Conservation (phyloP, 2,888 invertebrate species). For the Yponomeuta cagnagella region DNA sequence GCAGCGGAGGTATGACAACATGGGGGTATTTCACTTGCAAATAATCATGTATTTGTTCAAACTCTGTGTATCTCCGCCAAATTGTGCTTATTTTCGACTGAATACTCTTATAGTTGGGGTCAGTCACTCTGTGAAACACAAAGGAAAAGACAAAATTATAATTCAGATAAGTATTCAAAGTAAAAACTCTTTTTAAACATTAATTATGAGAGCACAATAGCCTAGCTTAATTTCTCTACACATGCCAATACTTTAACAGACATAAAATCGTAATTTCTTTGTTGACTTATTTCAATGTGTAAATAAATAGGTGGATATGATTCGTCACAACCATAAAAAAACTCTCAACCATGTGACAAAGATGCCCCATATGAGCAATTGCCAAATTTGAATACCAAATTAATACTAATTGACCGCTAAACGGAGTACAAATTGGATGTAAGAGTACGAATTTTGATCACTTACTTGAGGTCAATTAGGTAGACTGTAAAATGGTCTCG, state of each 20-base stretch:
- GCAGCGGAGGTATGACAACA: slow-evolving; percentile 86
- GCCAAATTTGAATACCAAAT: slow-evolving; percentile 4
- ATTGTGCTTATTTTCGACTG: slow-evolving; percentile 79
- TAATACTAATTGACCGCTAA: neutral
- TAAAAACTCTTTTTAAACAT: too few species aligned
- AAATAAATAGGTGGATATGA: neutral
- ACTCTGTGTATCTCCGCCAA: slow-evolving; percentile 89
- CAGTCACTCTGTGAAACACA: slow-evolving; percentile 75
- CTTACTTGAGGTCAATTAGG: slow-evolving; percentile 86
- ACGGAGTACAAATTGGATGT: neutral
- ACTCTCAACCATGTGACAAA: neutral
- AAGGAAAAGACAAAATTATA: neutral
- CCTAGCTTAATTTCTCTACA: too few species aligned
- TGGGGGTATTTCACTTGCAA: slow-evolving; percentile 87
- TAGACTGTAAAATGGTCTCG: slow-evolving; percentile 87
- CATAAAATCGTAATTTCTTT: too few species aligned
- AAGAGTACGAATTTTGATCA: slow-evolving; percentile 21
- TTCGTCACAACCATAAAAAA: neutral
- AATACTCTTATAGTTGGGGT: slow-evolving; percentile 77
- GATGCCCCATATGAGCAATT: neutral
- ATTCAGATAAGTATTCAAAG: too few species aligned
- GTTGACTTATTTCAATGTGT: neutral
- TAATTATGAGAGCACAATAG: too few species aligned
- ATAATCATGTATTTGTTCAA: slow-evolving; percentile 86
- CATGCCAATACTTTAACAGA: too few species aligned